A percentile compares a stretch with the other conserved stretches of the same genome.
Evolutionary conservation across 2,113 vertebrate species (phyloP).

Genomic region (Strix uralensis): DNA sequence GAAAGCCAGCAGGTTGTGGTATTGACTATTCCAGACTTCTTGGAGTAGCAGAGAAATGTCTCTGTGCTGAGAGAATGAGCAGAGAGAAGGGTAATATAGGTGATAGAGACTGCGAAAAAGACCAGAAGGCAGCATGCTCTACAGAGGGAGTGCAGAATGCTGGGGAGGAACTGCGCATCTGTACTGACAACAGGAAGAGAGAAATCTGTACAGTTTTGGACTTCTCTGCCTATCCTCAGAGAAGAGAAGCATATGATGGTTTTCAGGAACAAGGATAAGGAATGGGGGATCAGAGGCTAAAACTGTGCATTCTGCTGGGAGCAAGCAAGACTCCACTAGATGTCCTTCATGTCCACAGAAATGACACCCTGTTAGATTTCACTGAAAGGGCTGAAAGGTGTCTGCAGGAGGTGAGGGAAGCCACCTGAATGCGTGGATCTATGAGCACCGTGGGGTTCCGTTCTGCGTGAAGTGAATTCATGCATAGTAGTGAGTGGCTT

Average conservation of each 20-base stretch:
- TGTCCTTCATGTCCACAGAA: slow-evolving; percentile 66
- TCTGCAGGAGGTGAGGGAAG: background rate
- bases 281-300: background rate
- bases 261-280: background rate
- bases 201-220: background rate
- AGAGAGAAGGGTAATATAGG: background rate
- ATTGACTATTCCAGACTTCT: background rate
- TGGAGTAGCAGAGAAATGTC: background rate
- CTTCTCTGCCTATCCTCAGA: background rate
- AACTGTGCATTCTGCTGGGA: slow-evolving; percentile 8
- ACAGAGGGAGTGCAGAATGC: background rate
- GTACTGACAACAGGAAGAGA: background rate
- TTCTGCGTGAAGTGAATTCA: background rate
- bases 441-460: fast-evolving
- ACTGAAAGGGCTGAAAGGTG: background rate
- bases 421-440: background rate
- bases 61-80: background rate
- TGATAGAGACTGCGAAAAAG: background rate
- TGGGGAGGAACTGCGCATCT: background rate
- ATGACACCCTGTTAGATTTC: background rate
- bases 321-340: slow-evolving; percentile 54
- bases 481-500: background rate
- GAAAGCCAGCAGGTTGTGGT: background rate
- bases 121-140: background rate
- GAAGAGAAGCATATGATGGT: background rate